These are phyloP conservation scores for Pelodytes ibericus DNA, from an alignment of 2,797 vertebrate genomes.

Conservation along the genomic window DNA sequence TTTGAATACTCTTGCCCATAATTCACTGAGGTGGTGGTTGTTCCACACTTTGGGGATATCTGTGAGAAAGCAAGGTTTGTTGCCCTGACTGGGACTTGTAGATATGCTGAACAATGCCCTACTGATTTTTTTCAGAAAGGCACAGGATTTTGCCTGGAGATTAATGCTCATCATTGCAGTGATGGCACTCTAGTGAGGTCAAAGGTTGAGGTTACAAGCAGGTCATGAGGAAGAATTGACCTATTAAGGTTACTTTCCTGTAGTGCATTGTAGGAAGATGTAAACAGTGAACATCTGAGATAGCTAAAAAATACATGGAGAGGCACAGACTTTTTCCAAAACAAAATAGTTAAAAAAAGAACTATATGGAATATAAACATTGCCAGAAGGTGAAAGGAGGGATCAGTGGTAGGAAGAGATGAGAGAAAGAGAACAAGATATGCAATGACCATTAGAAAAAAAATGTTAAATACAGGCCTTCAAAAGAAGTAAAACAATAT, in stretches of 20 bases:
- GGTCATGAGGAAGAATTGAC: conserved; percentile 37
- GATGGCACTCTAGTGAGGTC: conserved; percentile 55
- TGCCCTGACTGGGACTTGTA: neutral
- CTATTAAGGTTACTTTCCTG: conserved; percentile 47
- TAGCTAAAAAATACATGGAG: no score
- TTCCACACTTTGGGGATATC: neutral
- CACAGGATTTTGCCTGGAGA: no score
- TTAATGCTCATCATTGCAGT: neutral
- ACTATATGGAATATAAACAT: neutral
- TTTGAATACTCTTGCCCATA: no score
- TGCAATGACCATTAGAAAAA: neutral
- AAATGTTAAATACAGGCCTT: no score
- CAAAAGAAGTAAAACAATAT: no score
- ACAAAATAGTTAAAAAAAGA: neutral
- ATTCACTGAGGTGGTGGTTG: no score
- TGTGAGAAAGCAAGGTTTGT: neutral
- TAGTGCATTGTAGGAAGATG: neutral
- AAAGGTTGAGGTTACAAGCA: conserved; percentile 50
- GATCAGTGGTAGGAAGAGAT: neutral
- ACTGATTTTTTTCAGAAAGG: neutral
- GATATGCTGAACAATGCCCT: neutral
- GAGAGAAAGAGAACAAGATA: no score
- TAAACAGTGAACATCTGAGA: neutral
- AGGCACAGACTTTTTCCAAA: neutral
- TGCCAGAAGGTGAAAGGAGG: neutral